A percentile compares a stretch with the other conserved stretches of the same genome.
These are phyloP conservation scores for Mesitornis unicolor DNA, from an alignment of 2,113 vertebrate species.

Conservation along the genomic window DNA sequence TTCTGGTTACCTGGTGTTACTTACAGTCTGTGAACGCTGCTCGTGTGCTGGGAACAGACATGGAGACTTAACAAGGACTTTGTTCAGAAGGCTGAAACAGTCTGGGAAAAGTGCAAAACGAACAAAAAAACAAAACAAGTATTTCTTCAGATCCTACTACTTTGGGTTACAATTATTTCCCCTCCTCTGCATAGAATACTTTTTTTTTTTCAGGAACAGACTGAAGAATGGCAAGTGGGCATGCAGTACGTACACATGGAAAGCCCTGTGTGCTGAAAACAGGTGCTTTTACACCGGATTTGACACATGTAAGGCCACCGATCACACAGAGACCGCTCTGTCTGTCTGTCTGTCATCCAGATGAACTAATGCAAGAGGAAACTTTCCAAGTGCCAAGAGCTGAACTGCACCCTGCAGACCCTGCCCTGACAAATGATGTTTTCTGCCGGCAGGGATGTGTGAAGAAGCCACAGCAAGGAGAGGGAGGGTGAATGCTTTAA, in stretches of 20 bases:
- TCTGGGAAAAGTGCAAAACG: not conserved
- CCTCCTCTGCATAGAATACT: not conserved
- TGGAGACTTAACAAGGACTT: not conserved
- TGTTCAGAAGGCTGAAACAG: not conserved
- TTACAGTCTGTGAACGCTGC: not conserved
- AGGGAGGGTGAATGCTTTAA: not conserved
- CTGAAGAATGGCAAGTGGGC: not conserved
- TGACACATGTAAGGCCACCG: not conserved
- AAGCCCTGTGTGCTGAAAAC: accelerated
- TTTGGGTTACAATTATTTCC: not conserved
- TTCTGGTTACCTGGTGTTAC: conserved; percentile 9
- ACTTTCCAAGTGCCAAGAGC: accelerated
- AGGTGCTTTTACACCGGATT: not conserved
- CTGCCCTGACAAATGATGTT: accelerated
- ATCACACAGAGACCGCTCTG: accelerated
- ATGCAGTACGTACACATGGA: accelerated
- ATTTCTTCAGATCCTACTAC: not conserved
- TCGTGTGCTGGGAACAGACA: not conserved
- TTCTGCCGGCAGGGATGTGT: not conserved
- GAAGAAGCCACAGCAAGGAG: not conserved
- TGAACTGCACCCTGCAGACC: not conserved
- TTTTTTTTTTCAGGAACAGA: not conserved
- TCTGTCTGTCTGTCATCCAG: not conserved
- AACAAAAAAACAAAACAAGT: not conserved
- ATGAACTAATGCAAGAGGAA: not conserved